Evolutionary conservation across 2,888 invertebrate genomes (phyloP), one percentile per base, ranked within the genome.

Genomic region (Flexamia atlantica): DNA sequence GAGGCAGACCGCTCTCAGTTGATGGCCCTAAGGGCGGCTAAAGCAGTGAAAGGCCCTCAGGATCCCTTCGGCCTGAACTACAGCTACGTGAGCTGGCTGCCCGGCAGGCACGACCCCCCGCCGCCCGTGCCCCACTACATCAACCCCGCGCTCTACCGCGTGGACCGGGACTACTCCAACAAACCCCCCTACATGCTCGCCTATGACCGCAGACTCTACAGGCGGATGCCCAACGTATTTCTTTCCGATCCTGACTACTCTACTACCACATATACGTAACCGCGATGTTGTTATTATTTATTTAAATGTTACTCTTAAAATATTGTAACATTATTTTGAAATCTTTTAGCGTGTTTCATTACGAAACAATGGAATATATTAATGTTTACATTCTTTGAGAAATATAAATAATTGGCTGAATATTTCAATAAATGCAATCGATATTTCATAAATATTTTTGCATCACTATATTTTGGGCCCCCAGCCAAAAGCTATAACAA

Each of bases 121-220:
- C 70, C 70, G 4, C 70, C 70, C 5, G 70, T 70, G 3, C 32
- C 17, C 4, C 70, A 70, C 70, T 32, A 4, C 32, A n/a, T 36
- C 32, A 70, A 70, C 70, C 70, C 70, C 32, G 36, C 32, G 14
- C 70, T 70, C 36, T 70, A 36, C 40, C 70, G 70, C 9, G 70
- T 70, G 70, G 70, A 70, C 32, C 20, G 40, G 32, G 70, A 70
- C 9, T 70, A 70, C 70, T 70, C 70, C 40, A 70, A 70, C 70
- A 70, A 70, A n/a, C 70, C 70, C 3, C 70, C 70, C 12, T 70
- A 36, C 40, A 32, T 70, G 70, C 40, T n/a, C n/a, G 70, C 70
- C 70, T 70, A 70, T 36, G 70, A 70, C 70, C 32, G 40, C 9
- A 9, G 32, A 10, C 70, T 70, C 32, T 70, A 32, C 70, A 30